Base-by-base conservation (phyloP, 2,113 vertebrate genomes). In the Grallaria varia region DNA sequence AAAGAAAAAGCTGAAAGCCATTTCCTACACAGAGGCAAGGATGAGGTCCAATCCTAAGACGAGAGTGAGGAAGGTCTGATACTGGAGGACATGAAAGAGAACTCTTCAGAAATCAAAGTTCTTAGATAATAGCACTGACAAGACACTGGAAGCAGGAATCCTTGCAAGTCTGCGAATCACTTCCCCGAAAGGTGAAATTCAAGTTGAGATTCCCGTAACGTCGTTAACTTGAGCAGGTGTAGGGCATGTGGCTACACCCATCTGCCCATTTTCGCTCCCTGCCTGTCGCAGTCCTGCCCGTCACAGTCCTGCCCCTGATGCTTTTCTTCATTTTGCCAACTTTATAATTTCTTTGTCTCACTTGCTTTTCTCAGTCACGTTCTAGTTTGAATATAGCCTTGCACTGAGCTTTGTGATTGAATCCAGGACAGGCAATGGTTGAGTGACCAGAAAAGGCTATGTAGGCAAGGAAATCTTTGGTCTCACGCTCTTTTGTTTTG, bases 221-320 rank as follows among this genome's bases (percentile, higher is more conserved):
- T 68, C 58, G 8, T 95, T 80, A 88, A 58, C 79, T 55, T 80
- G n/a, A 94, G n/a, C 74, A 78, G 71, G 42, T 59, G 25, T 37
- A 28, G 94, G 47, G 71, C 76, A 83, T 71, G 55, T 90, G 94
- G 88, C 80, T 88, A 90, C 83, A 81, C 86, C 83, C 90, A 77
- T 88, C 50, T 74, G 78, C 88, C 62, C 73, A 58, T 91, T 77
- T 80, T 69, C 63, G 74, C 37, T 92, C 55, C 55, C 53, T 83
- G 50, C 50, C 85, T 94, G 79, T 95, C 72, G 71, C 50, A 80
- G 79, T 59, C 31, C 14, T 37, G 20, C 25, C 67, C 68, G n/a
- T 95, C 72, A 74, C 50, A 80, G 79, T 59, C 31, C 14, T 37
- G 20, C 25, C 67, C 68, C 25, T n/a, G 42, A 91, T 50, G 47